These are phyloP conservation scores for Orthonyx spaldingii DNA, from an alignment of 2,113 vertebrate species.

Conservation along the genomic window DNA sequence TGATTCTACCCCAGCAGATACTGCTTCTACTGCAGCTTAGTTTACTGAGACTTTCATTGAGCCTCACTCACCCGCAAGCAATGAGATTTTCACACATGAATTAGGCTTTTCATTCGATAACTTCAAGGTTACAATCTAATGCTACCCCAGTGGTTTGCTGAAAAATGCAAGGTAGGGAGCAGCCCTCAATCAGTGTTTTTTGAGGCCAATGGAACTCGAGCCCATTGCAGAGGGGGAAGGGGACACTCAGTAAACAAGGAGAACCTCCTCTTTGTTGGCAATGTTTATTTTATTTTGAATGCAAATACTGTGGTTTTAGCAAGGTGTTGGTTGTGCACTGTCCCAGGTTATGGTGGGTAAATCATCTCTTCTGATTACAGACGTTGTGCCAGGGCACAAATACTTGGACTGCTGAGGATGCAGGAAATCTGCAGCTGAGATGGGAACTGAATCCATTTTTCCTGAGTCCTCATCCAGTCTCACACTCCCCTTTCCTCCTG, in stretches of 20 bases:
- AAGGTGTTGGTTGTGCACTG: accelerated
- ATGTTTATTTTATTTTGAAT: neutral
- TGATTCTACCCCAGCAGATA: neutral
- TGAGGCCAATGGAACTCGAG: neutral
- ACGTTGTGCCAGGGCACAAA: neutral
- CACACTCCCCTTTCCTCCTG: neutral
- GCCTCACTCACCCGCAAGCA: slow-evolving; percentile 47
- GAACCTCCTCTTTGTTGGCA: neutral
- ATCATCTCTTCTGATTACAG: neutral
- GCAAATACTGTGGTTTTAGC: neutral
- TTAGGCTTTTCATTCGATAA: slow-evolving; percentile 55
- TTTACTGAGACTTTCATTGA: slow-evolving; percentile 58
- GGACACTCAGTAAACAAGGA: neutral
- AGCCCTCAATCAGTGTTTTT: neutral
- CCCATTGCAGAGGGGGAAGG: neutral
- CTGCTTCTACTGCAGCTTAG: neutral
- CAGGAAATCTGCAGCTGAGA: neutral
- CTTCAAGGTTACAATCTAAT: slow-evolving; percentile 14
- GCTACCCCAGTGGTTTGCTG: neutral
- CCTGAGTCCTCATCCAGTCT: neutral
- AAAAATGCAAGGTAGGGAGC: neutral
- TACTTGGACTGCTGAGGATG: neutral
- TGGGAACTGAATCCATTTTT: neutral
- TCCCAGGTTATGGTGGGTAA: neutral
- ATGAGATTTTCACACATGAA: slow-evolving; percentile 63